phyloP scores from a whole-genome alignment of 2,113 vertebrate genomes.

The Onychostruthus taczanowskii region DNA sequence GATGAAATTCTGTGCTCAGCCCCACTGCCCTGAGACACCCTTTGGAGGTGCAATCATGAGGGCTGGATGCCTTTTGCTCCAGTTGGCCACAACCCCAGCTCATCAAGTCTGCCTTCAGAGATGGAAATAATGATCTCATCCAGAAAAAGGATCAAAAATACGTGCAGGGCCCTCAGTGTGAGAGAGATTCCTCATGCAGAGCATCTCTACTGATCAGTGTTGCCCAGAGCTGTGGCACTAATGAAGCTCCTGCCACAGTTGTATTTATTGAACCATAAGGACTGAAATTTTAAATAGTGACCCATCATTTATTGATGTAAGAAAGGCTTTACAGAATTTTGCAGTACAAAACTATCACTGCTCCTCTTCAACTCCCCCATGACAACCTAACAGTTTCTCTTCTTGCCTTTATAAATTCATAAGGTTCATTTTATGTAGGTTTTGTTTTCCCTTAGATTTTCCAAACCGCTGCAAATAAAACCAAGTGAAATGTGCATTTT shows the following conservation, averaged over 20 bases:
- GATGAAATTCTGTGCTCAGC: neutral
- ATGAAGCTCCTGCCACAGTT: neutral
- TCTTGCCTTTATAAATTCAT: neutral
- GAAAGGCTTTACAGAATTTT: neutral
- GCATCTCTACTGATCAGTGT: neutral
- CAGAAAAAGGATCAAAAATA: neutral
- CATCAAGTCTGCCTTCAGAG: neutral
- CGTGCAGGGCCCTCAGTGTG: neutral
- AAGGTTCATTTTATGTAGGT: fast-evolving
- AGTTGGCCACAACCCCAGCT: neutral
- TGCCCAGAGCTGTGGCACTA: neutral
- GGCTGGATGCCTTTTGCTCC: neutral
- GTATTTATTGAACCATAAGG: neutral
- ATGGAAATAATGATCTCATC: neutral
- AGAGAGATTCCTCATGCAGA: neutral
- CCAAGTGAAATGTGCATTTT: neutral
- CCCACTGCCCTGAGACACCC: neutral
- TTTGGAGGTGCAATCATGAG: neutral
- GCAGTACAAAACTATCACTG: neutral
- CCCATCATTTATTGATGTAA: neutral
- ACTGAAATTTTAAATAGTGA: neutral
- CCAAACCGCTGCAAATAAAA: neutral
- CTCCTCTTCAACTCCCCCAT: neutral
- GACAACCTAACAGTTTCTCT: neutral
- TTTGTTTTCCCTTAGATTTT: neutral